Percentiles rank a stretch among this genome's conserved stretches.
phyloP scores from a whole-genome alignment of 2,797 vertebrate species.

The Anabas testudineus region DNA sequence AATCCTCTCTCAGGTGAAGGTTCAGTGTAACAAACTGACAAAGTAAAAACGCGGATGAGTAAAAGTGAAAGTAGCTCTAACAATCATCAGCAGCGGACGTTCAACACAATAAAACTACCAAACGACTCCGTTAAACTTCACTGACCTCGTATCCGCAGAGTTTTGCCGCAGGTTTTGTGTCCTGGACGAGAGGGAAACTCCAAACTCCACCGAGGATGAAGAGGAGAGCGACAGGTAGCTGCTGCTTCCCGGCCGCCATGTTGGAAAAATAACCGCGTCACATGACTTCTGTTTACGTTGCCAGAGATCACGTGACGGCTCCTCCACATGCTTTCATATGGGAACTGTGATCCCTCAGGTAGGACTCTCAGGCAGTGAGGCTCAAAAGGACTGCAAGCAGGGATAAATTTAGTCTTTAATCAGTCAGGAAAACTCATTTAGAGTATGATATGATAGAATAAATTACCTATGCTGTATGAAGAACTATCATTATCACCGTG shows the following conservation, averaged over 20 bases:
- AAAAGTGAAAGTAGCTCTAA: constrained; percentile 25
- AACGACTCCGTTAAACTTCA: accelerated
- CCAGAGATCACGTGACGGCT: constrained; percentile 33
- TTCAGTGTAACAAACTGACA: not conserved
- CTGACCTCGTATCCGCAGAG: constrained; percentile 77
- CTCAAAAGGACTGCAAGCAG: not conserved
- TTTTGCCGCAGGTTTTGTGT: accelerated
- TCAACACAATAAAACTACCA: accelerated
- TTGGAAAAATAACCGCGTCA: constrained; percentile 50
- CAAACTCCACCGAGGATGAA: constrained; percentile 17
- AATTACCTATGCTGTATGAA: no score
- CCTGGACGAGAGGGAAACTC: constrained; percentile 59
- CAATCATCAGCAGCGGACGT: not conserved
- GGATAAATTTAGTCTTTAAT: no score
- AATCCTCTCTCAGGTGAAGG: accelerated
- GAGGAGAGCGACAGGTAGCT: not conserved
- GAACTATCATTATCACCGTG: no score
- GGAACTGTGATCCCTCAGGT: not conserved
- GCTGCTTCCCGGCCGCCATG: constrained; percentile 45
- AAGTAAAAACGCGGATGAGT: no score
- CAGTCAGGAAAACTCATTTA: no score
- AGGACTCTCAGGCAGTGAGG: constrained; percentile 20
- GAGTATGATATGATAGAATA: no score
- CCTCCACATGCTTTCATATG: accelerated
- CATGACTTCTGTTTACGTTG: constrained; percentile 61